Conservation (phyloP, 2,888 invertebrate genomes). For the Mechanitis messenoides region DNA sequence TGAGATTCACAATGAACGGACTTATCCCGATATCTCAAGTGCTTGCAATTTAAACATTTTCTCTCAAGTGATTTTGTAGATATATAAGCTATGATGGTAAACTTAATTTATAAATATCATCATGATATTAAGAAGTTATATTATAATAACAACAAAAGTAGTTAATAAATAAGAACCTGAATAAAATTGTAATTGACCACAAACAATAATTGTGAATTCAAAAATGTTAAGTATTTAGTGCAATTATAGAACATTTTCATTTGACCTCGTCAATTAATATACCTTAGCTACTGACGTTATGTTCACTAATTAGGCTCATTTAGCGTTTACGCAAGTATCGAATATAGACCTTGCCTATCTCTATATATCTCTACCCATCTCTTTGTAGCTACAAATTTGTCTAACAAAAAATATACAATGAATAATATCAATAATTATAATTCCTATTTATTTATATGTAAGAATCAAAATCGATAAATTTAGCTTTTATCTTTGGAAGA, state of each 20-base stretch:
- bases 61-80: neutral
- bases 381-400: neutral
- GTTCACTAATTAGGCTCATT: constrained; percentile 53
- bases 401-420: neutral
- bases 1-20: constrained; percentile 19
- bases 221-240: constrained; percentile 37
- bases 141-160: no score
- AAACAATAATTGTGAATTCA: neutral
- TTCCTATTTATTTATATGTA: no score
- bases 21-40: constrained; percentile 11
- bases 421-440: no score
- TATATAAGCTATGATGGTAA: neutral
- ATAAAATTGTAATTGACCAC: no score
- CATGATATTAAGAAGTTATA: no score
- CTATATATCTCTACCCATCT: no score
- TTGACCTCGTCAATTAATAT: constrained; percentile 66
- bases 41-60: neutral
- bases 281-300: constrained; percentile 45
- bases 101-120: no score
- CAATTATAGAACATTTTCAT: constrained; percentile 41
- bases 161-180: no score
- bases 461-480: no score
- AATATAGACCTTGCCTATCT: constrained; percentile 20
- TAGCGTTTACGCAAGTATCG: constrained; percentile 30
- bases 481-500: no score